These are phyloP conservation scores for Argopecten irradians DNA, from an alignment of 1,140 invertebrate genomes.

Conservation along the genomic window DNA sequence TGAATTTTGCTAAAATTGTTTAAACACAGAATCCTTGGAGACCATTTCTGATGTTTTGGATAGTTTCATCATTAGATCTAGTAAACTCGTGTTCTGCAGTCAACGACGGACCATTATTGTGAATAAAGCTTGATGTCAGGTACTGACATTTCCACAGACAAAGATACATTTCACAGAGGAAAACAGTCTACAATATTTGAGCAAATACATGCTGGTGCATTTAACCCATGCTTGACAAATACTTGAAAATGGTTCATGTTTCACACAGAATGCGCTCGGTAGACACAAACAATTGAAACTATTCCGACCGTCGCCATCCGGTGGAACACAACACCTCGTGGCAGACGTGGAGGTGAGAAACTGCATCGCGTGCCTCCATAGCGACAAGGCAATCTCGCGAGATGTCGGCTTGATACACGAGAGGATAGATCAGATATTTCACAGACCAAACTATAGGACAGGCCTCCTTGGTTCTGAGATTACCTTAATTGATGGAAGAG, in stretches of 20 bases:
- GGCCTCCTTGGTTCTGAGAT: background rate
- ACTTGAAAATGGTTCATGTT: slow-evolving; percentile 6
- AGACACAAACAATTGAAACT: slow-evolving; percentile 17
- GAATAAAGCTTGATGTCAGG: background rate
- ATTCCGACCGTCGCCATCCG: slow-evolving; percentile 7
- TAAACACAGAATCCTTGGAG: background rate
- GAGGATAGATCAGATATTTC: slow-evolving; percentile 17
- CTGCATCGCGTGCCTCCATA: slow-evolving; percentile 13
- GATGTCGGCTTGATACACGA: slow-evolving; percentile 20
- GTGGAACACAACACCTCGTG: background rate
- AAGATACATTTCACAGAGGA: background rate
- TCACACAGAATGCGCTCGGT: slow-evolving; percentile 14
- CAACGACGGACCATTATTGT: background rate
- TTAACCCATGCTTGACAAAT: slow-evolving; percentile 16
- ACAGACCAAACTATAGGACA: slow-evolving; percentile 16
- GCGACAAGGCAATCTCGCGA: slow-evolving; percentile 13
- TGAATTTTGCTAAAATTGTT: background rate
- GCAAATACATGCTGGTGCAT: background rate
- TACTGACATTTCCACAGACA: background rate
- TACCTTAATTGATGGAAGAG: slow-evolving; percentile 5
- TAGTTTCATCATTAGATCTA: background rate
- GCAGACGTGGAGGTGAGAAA: slow-evolving; percentile 3
- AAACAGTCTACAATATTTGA: background rate
- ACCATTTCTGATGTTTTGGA: background rate
- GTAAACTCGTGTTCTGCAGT: background rate